Evolutionary conservation across 1,140 invertebrate species (phyloP).

Genomic region (Helicoverpa armigera): DNA sequence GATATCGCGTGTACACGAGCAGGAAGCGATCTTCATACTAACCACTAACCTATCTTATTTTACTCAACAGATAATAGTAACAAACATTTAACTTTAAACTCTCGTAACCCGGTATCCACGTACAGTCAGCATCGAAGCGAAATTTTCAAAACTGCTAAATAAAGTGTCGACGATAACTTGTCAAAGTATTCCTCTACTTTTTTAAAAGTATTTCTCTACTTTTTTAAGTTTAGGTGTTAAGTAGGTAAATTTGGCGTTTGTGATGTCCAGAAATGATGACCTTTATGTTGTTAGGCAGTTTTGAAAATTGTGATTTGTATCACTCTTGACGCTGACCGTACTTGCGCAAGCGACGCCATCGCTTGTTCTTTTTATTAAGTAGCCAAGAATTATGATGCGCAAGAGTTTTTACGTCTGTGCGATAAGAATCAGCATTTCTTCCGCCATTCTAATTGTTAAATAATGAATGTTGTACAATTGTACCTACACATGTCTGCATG

Average conservation of each 20-base stretch:
- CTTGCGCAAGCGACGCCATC: background rate
- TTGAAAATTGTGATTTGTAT: too few relatives aligned
- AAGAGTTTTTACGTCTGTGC: slow-evolving; percentile 41
- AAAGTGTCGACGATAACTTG: too few relatives aligned
- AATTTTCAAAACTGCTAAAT: too few relatives aligned
- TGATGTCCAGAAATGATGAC: too few relatives aligned
- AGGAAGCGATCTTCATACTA: background rate
- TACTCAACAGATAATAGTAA: background rate
- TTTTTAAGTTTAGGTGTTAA: too few relatives aligned
- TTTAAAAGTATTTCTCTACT: too few relatives aligned
- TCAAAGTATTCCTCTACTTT: too few relatives aligned
- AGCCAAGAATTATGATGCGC: slow-evolving; percentile 2
- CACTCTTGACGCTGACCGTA: background rate
- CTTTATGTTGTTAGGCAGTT: too few relatives aligned
- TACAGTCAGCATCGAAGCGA: too few relatives aligned
- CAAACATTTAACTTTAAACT: slow-evolving; percentile 12
- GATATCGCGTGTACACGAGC: background rate
- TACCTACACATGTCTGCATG: background rate
- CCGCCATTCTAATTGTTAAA: slow-evolving; percentile 45
- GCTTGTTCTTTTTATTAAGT: slow-evolving; percentile 21
- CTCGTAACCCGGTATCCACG: too few relatives aligned
- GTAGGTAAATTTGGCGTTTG: too few relatives aligned
- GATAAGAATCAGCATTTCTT: slow-evolving; percentile 38
- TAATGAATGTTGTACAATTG: slow-evolving; percentile 7
- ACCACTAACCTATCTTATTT: slow-evolving; percentile 6